Conservation (phyloP, 2,888 invertebrate species). For the Gibbula magus region DNA sequence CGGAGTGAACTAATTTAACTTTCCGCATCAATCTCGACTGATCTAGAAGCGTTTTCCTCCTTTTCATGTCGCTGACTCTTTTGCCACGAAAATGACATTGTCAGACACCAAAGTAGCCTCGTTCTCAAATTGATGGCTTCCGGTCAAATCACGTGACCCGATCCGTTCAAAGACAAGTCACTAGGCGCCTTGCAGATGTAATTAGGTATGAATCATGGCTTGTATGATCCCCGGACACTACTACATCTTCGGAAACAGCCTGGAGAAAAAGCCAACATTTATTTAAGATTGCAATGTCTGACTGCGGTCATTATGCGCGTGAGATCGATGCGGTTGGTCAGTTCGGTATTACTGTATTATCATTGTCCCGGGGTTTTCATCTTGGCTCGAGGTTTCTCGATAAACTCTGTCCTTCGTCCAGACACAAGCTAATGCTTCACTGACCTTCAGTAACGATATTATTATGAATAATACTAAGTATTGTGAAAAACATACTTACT, state of each 20-base stretch:
- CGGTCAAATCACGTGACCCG: neutral
- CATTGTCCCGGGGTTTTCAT: no score
- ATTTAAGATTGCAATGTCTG: neutral
- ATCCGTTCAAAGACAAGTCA: neutral
- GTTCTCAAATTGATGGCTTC: slow-evolving; percentile 1
- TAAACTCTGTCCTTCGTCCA: no score
- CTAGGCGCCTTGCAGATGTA: neutral
- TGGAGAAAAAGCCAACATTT: neutral
- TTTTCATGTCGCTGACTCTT: neutral
- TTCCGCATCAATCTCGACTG: neutral
- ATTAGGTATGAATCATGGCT: neutral
- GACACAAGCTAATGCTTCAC: no score
- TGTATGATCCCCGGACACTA: neutral
- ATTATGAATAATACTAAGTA: no score
- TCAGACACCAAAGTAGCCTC: neutral
- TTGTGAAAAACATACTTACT: no score
- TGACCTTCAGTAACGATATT: no score
- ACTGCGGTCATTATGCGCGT: neutral
- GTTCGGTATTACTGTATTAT: no score
- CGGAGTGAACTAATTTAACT: neutral
- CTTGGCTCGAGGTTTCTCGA: no score
- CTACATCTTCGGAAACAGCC: neutral
- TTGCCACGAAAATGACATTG: neutral
- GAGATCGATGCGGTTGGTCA: neutral
- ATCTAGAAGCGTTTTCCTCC: no score